Percentiles rank a stretch among this genome's conserved stretches.
These are phyloP conservation scores for Malacoctenus gilli DNA, from an alignment of 2,797 vertebrate species.

Conservation along the genomic window DNA sequence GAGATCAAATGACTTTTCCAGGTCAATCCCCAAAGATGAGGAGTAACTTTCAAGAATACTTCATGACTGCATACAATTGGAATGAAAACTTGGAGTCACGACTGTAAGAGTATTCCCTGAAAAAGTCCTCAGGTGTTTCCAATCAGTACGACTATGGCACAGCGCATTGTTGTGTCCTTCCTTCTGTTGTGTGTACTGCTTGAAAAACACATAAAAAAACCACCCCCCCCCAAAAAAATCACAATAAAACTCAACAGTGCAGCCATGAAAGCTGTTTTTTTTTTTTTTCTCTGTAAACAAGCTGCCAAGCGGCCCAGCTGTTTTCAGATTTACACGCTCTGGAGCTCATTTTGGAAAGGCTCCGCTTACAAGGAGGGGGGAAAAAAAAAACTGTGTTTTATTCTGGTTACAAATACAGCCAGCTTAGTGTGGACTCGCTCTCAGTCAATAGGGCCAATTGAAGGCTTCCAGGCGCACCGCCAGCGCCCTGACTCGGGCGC, in stretches of 20 bases:
- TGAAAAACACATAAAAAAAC: too few species aligned
- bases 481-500: slow-evolving; percentile 1
- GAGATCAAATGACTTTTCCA: too few species aligned
- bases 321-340: background rate
- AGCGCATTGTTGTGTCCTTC: background rate
- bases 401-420: background rate
- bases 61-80: too few species aligned
- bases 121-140: too few species aligned
- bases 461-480: background rate
- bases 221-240: too few species aligned
- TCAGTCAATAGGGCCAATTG: slow-evolving; percentile 18
- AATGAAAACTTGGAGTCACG: too few species aligned
- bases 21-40: too few species aligned
- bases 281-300: background rate
- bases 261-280: background rate
- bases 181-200: too few species aligned
- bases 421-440: background rate
- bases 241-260: background rate
- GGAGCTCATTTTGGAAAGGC: background rate
- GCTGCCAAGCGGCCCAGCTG: background rate
- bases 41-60: too few species aligned
- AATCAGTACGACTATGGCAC: too few species aligned
- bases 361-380: background rate
- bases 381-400: background rate
- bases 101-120: too few species aligned